Percentiles rank a stretch among this genome's conserved stretches.
phyloP scores from a whole-genome alignment of 2,888 invertebrate genomes.

The Ellobium chinense region DNA sequence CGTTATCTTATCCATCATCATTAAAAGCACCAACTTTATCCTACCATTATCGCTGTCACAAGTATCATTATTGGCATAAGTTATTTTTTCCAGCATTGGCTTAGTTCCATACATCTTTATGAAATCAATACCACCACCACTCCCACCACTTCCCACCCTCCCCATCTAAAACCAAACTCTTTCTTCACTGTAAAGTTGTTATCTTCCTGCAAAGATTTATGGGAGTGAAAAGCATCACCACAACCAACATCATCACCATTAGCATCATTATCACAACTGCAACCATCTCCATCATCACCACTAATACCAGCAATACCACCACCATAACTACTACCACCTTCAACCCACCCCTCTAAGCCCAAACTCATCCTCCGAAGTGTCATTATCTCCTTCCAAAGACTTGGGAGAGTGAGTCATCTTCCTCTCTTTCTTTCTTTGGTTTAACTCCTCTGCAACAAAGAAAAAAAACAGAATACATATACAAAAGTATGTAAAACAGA shows the following conservation, averaged over 20 bases:
- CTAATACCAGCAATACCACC: not conserved
- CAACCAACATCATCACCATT: too few relatives aligned
- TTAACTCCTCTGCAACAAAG: constrained; percentile 10
- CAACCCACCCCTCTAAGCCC: constrained; percentile 35
- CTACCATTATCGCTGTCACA: not conserved
- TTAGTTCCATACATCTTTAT: not conserved
- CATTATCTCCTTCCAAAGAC: constrained; percentile 42
- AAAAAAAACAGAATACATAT: too few relatives aligned
- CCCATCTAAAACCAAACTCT: too few relatives aligned
- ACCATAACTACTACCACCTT: not conserved
- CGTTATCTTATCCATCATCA: too few relatives aligned
- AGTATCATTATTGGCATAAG: not conserved
- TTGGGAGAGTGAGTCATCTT: constrained; percentile 43
- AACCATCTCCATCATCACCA: not conserved
- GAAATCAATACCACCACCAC: not conserved
- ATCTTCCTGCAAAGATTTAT: too few relatives aligned
- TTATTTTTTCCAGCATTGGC: not conserved
- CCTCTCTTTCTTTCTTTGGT: constrained; percentile 39
- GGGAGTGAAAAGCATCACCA: too few relatives aligned
- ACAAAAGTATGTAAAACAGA: not conserved
- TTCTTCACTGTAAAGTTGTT: too few relatives aligned
- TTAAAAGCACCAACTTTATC: too few relatives aligned
- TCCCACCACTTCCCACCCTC: not conserved
- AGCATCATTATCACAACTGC: too few relatives aligned
- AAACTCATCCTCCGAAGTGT: constrained; percentile 54